Percentiles rank a stretch among this genome's conserved stretches.
These are phyloP conservation scores for Heliconius ethilla DNA, from an alignment of 2,888 invertebrate species.

Conservation along the genomic window DNA sequence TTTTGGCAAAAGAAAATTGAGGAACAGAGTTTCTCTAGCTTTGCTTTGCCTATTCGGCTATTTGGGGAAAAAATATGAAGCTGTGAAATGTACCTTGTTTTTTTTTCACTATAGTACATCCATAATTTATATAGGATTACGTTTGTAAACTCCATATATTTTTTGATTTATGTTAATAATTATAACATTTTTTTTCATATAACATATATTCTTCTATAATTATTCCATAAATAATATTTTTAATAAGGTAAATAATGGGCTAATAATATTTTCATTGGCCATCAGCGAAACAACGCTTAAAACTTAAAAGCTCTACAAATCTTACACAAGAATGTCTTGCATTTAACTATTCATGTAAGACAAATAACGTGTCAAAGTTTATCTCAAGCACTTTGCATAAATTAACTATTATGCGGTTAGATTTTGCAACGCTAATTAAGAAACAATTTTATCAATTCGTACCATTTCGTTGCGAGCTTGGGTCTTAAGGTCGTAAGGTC, in stretches of 20 bases:
- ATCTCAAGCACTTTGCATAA: slow-evolving; percentile 16
- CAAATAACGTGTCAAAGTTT: slow-evolving; percentile 18
- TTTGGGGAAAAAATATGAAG: no score
- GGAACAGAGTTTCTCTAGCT: no score
- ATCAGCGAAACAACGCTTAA: not conserved
- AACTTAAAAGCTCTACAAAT: not conserved
- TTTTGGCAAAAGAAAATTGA: no score
- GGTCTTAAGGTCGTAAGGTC: slow-evolving; percentile 26
- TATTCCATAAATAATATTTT: no score
- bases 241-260: no score
- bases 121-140: no score
- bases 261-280: not conserved
- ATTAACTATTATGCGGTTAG: not conserved
- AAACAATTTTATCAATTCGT: slow-evolving; percentile 33
- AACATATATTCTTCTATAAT: no score
- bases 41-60: no score
- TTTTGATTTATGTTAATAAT: no score
- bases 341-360: not conserved
- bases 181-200: no score
- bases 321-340: not conserved
- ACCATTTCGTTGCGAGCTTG: not conserved
- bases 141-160: no score
- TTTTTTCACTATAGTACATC: not conserved
- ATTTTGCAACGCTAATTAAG: slow-evolving; percentile 25
- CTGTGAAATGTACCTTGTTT: no score